These are phyloP conservation scores for Cryptus viduatorius DNA, from an alignment of 2,888 invertebrate genomes.

Conservation along the genomic window DNA sequence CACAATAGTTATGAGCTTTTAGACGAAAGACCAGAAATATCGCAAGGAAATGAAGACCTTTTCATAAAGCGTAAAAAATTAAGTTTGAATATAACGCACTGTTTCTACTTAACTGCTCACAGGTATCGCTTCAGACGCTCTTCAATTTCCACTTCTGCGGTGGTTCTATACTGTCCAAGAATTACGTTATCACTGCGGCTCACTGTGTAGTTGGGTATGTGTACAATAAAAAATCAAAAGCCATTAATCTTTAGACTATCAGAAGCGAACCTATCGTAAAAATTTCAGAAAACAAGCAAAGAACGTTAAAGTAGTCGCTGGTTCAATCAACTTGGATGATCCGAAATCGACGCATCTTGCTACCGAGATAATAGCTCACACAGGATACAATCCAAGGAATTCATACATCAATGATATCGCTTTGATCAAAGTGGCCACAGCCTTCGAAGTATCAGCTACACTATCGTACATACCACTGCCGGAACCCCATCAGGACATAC, in stretches of 20 bases:
- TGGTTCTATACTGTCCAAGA: constrained; percentile 72
- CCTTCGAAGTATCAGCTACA: constrained; percentile 84
- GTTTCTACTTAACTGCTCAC: constrained; percentile 1
- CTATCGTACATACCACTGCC: constrained; percentile 85
- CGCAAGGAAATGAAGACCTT: too few relatives aligned
- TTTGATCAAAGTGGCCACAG: constrained; percentile 70
- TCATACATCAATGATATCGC: constrained; percentile 78
- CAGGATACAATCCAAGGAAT: constrained; percentile 64
- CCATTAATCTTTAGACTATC: too few relatives aligned
- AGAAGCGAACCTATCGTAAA: too few relatives aligned
- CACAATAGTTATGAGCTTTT: too few relatives aligned
- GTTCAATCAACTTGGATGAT: constrained; percentile 66
- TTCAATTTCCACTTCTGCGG: constrained; percentile 74
- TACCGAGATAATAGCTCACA: constrained; percentile 69
- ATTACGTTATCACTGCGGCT: constrained; percentile 76
- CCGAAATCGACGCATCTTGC: constrained; percentile 55
- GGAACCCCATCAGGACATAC: constrained; percentile 72
- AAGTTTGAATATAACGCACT: neutral
- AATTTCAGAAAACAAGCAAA: neutral
- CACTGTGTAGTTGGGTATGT: constrained; percentile 74
- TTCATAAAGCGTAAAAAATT: too few relatives aligned
- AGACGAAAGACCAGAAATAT: too few relatives aligned
- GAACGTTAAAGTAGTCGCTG: constrained; percentile 68
- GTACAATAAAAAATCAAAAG: too few relatives aligned
- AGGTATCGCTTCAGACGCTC: constrained; percentile 75